These are phyloP conservation scores for Hippocampus abdominalis DNA, from an alignment of 2,113 vertebrate genomes.

Conservation along the genomic window DNA sequence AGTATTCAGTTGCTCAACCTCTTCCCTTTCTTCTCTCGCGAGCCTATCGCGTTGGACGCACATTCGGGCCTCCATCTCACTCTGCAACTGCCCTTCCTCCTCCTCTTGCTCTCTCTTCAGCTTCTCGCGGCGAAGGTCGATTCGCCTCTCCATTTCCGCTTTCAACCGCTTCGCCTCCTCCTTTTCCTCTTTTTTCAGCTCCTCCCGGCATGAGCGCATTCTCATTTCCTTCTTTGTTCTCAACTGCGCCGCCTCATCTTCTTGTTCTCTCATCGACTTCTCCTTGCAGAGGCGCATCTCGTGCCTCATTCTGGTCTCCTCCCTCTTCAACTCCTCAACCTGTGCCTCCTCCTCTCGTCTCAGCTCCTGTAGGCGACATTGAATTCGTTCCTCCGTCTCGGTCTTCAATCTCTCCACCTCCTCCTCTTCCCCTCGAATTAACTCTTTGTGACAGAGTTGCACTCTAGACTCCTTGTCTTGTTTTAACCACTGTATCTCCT, in stretches of 20 bases:
- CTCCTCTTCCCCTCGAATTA: not conserved
- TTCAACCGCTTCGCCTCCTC: not conserved
- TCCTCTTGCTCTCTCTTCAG: not conserved
- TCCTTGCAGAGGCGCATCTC: not conserved
- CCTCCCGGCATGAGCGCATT: not conserved
- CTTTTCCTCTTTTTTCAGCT: not conserved
- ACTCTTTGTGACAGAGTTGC: not conserved
- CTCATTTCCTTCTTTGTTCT: not conserved
- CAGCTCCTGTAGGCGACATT: not conserved
- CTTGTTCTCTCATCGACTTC: not conserved
- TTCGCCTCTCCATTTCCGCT: not conserved
- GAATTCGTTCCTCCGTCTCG: not conserved
- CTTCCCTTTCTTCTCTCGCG: conserved; percentile 6
- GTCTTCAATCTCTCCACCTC: not conserved
- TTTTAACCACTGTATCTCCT: not conserved
- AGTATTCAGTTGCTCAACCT: not conserved
- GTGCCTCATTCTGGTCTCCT: not conserved
- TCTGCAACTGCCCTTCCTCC: not conserved
- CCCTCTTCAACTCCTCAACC: not conserved
- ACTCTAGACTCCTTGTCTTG: conserved; percentile 5
- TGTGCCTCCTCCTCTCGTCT: not conserved
- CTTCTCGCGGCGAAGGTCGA: not conserved
- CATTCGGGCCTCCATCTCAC: not conserved
- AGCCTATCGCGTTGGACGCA: conserved; percentile 23
- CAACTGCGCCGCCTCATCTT: not conserved